Conservation (phyloP, 2,113 vertebrate species). For the Corvus hawaiiensis region DNA sequence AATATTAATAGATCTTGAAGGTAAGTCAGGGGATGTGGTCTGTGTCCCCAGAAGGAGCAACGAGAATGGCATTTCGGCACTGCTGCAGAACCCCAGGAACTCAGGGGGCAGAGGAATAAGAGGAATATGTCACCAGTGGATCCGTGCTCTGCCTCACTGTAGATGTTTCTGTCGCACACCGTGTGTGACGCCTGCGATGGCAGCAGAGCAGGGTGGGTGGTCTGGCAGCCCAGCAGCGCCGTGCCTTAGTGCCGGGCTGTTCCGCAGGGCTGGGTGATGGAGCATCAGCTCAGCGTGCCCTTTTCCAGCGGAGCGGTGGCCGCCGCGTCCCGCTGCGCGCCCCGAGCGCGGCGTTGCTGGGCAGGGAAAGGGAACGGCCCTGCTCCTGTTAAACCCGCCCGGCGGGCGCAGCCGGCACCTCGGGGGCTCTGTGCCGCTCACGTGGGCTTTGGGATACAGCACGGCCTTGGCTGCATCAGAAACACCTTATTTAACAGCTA, state of each 20-base stretch:
- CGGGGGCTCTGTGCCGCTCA: background rate
- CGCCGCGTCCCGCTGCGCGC: background rate
- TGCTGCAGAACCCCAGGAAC: background rate
- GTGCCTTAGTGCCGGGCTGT: background rate
- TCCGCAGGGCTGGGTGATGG: background rate
- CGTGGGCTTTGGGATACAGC: fast-evolving
- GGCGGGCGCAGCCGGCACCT: fast-evolving
- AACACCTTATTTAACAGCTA: background rate
- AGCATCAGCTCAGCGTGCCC: background rate
- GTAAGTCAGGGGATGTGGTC: background rate
- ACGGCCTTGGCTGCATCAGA: background rate
- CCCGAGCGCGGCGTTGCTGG: background rate
- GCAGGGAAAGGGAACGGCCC: background rate
- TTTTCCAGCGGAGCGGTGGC: fast-evolving
- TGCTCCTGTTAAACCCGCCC: too few relatives aligned
- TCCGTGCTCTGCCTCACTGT: background rate
- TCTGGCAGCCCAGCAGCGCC: background rate
- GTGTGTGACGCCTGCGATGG: fast-evolving
- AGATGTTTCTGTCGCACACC: fast-evolving
- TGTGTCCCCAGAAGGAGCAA: background rate
- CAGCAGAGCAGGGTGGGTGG: background rate
- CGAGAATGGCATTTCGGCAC: background rate
- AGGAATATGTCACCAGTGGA: background rate
- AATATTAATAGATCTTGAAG: conserved; percentile 10
- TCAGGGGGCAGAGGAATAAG: background rate